These are phyloP conservation scores for Trachops cirrhosus DNA, from an alignment of 2,797 vertebrate species.

Conservation along the genomic window DNA sequence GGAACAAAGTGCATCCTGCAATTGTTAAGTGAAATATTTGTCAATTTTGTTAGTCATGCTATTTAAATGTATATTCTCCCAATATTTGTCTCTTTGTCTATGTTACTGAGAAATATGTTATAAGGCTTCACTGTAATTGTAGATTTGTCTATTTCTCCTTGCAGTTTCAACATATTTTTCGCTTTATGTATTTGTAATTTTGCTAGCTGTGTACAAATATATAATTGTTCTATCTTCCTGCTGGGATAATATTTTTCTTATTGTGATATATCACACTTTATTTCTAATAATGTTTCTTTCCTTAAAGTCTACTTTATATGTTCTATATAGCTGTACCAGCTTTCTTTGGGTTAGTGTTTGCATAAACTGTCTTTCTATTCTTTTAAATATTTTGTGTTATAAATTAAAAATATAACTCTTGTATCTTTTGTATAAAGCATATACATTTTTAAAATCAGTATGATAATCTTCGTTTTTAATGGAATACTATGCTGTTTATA, in stretches of 20 bases:
- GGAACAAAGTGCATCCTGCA: not conserved
- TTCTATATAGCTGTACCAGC: not conserved
- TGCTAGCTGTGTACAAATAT: not conserved
- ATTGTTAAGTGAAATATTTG: not conserved
- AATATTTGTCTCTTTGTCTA: not conserved
- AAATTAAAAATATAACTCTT: not conserved
- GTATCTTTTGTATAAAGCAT: not conserved
- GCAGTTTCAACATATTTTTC: not conserved
- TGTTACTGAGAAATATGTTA: not conserved
- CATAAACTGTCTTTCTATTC: not conserved
- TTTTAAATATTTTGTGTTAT: not conserved
- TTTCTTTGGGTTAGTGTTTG: not conserved
- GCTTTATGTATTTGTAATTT: not conserved
- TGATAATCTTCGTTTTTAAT: not conserved
- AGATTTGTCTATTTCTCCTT: not conserved
- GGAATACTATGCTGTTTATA: not conserved
- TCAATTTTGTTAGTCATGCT: not conserved
- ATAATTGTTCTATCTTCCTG: not conserved
- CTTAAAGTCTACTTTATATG: not conserved
- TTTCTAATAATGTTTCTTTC: not conserved
- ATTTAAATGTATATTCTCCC: not conserved
- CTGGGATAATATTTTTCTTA: not conserved
- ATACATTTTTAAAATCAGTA: not conserved
- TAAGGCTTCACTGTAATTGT: not conserved
- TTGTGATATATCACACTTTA: not conserved